Evolutionary conservation across 2,113 vertebrate genomes (phyloP).

Genomic region (Dasyprocta punctata): DNA sequence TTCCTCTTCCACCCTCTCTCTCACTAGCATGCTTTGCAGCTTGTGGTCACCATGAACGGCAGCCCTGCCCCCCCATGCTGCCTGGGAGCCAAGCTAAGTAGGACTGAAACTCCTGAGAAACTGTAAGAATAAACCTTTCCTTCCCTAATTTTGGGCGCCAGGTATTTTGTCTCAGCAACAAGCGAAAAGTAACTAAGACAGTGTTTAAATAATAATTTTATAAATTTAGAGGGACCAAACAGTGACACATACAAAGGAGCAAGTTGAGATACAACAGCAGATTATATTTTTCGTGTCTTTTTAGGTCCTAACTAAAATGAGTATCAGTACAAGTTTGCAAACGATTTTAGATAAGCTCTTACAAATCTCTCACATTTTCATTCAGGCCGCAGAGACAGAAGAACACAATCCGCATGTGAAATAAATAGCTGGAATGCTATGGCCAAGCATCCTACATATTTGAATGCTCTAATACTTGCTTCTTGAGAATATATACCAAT

Average conservation of each 20-base stretch:
- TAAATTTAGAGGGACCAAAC: background rate
- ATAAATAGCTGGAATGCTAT: background rate
- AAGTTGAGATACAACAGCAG: background rate
- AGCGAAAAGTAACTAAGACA: too few species aligned
- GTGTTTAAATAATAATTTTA: conserved; percentile 12
- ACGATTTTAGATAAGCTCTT: conserved; percentile 14
- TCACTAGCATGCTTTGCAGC: too few species aligned
- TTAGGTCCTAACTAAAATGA: background rate
- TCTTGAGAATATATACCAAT: background rate
- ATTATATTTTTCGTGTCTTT: background rate
- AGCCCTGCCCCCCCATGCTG: too few species aligned
- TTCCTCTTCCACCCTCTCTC: too few species aligned
- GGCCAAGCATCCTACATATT: background rate
- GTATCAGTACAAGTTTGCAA: background rate
- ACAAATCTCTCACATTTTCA: conserved; percentile 34
- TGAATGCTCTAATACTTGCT: background rate
- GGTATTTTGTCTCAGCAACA: too few species aligned
- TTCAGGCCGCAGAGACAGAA: background rate
- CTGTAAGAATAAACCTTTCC: too few species aligned
- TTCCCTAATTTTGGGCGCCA: too few species aligned
- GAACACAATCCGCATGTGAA: background rate
- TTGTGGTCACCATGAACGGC: too few species aligned
- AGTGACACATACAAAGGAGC: background rate
- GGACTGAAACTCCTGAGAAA: too few species aligned
- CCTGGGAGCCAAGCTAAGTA: too few species aligned